Conservation (phyloP, 2,797 vertebrate species). For the Hypotaenidia okinawae region DNA sequence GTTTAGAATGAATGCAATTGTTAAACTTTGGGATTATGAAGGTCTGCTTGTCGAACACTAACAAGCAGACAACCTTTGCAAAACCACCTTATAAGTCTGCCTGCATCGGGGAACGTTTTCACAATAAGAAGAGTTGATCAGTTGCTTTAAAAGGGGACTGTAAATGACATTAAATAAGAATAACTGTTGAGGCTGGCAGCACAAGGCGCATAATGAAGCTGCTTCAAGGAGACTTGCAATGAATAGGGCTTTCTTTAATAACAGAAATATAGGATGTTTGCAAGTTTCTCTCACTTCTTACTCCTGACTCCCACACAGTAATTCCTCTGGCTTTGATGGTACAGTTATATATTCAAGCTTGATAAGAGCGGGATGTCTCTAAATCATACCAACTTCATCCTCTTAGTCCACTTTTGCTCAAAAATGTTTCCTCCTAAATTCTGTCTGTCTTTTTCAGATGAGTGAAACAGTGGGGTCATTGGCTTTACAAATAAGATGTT, state of each 20-base stretch:
- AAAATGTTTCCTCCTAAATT: not conserved
- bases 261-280: not conserved
- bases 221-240: not conserved
- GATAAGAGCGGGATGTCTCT: not conserved
- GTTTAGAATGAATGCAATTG: slow-evolving; percentile 67
- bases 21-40: slow-evolving; percentile 62
- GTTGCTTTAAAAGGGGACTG: not conserved
- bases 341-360: not conserved
- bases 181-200: not conserved
- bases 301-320: not conserved
- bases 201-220: not conserved
- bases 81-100: slow-evolving; percentile 28
- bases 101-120: not conserved
- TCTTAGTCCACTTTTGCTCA: not conserved
- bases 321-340: not conserved
- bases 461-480: not conserved
- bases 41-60: slow-evolving; percentile 18
- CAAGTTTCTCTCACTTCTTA: not conserved
- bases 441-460: not conserved
- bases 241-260: not conserved
- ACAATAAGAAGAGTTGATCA: slow-evolving; percentile 12
- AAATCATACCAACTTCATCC: not conserved
- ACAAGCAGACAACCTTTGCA: slow-evolving; percentile 50
- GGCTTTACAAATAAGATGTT: not conserved
- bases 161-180: slow-evolving; percentile 17